Conservation (phyloP, 2,888 invertebrate species). For the Drosophila cognata region DNA sequence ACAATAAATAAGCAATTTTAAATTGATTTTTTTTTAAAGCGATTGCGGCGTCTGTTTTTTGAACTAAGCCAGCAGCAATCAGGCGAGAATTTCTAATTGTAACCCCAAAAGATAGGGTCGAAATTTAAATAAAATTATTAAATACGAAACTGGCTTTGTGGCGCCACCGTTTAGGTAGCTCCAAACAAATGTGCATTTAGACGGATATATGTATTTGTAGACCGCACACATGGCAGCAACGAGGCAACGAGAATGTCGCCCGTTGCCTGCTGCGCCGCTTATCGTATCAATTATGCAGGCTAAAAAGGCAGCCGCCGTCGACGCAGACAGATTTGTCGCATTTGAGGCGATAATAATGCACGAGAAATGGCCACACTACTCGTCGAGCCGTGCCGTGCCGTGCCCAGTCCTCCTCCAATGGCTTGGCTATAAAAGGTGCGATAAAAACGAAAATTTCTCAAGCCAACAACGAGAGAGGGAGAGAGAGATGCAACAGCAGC, state of each 20-base stretch:
- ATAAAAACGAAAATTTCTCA: constrained; percentile 80
- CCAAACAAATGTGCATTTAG: constrained; percentile 7
- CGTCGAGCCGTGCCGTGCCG: not conserved
- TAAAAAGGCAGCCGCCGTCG: constrained; percentile 68
- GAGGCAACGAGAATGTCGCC: constrained; percentile 44
- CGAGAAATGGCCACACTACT: constrained; percentile 63
- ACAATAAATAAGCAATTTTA: constrained; percentile 17
- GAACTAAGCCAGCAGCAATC: constrained; percentile 30
- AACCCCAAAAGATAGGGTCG: constrained; percentile 22
- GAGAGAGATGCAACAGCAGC: constrained; percentile 43
- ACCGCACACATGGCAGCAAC: constrained; percentile 68
- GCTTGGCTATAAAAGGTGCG: constrained; percentile 76
- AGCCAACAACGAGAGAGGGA: constrained; percentile 23
- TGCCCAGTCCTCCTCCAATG: constrained; percentile 23
- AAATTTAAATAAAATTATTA: constrained; percentile 78
- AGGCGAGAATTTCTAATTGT: constrained; percentile 22
- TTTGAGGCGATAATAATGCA: constrained; percentile 76
- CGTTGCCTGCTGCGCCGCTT: constrained; percentile 43
- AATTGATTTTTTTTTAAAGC: constrained; percentile 11
- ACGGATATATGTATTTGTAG: constrained; percentile 22
- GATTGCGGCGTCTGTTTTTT: constrained; percentile 28
- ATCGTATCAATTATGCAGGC: constrained; percentile 75
- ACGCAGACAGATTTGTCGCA: constrained; percentile 77
- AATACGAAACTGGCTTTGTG: constrained; percentile 57
- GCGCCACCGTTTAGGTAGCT: constrained; percentile 70